Conservation (phyloP, 2,797 vertebrate genomes). For the Menidia menidia region DNA sequence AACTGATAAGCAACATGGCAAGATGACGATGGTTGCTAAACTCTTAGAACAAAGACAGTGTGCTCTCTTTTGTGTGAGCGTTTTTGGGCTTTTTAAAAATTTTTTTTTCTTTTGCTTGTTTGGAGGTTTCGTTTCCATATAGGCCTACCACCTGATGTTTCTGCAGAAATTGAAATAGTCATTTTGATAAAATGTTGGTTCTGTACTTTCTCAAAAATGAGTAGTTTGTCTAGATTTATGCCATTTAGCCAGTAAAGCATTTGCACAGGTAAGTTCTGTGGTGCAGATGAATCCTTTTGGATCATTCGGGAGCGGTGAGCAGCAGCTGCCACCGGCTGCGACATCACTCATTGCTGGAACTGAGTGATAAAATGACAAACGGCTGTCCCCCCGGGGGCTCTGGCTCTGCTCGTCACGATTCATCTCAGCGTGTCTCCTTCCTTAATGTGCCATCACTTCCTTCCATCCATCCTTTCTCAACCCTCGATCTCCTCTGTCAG, state of each 20-base stretch:
- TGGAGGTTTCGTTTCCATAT: neutral
- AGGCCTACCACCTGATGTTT: neutral
- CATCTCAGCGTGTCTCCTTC: conserved; percentile 42
- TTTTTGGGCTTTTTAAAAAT: no score
- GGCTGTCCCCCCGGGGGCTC: conserved; percentile 42
- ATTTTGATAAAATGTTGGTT: neutral
- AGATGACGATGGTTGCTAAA: no score
- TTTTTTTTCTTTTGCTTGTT: neutral
- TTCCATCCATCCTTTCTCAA: conserved; percentile 24
- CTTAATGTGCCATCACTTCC: conserved; percentile 48
- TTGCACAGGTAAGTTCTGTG: conserved; percentile 13
- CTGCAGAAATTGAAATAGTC: neutral
- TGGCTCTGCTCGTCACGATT: conserved; percentile 45
- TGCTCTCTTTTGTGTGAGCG: no score
- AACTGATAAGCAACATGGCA: neutral
- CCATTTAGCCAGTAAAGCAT: conserved; percentile 2
- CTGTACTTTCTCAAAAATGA: neutral
- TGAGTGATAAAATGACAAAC: conserved; percentile 65
- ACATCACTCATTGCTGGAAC: conserved; percentile 50
- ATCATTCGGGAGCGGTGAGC: conserved; percentile 37
- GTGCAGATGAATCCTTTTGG: conserved; percentile 9
- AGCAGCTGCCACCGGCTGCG: conserved; percentile 40
- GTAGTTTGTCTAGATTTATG: neutral
- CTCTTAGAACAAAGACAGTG: neutral
- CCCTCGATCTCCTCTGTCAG: conserved; percentile 67